A percentile compares a stretch with the other conserved stretches of the same genome.
phyloP scores from a whole-genome alignment of 2,113 vertebrate species.

The Platysteira castanea region DNA sequence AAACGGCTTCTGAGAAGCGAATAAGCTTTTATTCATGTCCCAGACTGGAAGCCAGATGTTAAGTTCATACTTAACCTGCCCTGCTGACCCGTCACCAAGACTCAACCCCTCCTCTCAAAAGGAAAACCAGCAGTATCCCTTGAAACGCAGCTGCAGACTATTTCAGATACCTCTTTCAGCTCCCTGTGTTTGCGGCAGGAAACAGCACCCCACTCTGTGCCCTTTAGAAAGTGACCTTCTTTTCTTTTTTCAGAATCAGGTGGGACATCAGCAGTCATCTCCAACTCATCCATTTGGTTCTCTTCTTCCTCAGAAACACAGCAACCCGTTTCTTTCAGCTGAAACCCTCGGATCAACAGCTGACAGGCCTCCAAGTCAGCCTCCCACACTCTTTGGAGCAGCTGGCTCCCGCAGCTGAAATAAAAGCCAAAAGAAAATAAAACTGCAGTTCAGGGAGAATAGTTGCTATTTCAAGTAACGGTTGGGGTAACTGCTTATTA shows the following conservation, averaged over 20 bases:
- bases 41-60: neutral
- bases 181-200: constrained; percentile 64
- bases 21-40: neutral
- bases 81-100: neutral
- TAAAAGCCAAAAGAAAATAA: constrained; percentile 58
- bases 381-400: constrained; percentile 84
- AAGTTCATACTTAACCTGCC: constrained; percentile 11
- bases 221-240: constrained; percentile 69
- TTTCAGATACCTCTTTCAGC: constrained; percentile 79
- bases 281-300: constrained; percentile 4
- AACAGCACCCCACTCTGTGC: constrained; percentile 58
- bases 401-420: constrained; percentile 77
- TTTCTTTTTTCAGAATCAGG: constrained; percentile 47
- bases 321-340: constrained; percentile 70
- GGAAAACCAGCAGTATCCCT: neutral
- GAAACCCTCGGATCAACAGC: constrained; percentile 78
- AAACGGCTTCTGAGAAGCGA: neutral
- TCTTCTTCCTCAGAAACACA: constrained; percentile 67
- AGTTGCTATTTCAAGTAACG: constrained; percentile 51
- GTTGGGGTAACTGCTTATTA: neutral
- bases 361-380: constrained; percentile 88
- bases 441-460: constrained; percentile 19
- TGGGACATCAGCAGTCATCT: constrained; percentile 2
- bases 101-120: neutral
- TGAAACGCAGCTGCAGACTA: neutral